Conservation (phyloP, 2,888 invertebrate genomes). For the Hoplodrina ambigua region DNA sequence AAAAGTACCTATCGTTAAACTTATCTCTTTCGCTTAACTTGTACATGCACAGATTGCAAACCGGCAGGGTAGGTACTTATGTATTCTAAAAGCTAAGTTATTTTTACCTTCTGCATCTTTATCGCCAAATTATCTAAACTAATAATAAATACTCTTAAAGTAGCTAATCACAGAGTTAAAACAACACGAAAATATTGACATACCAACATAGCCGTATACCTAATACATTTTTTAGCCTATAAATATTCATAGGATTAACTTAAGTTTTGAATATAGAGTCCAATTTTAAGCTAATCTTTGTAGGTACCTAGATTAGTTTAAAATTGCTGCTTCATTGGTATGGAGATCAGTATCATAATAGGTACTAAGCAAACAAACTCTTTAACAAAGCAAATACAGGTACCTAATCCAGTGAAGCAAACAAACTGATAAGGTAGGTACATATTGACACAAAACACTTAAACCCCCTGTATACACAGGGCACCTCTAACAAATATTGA, state of each 20-base stretch:
- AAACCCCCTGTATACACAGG: slow-evolving; percentile 53
- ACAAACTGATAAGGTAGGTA: neutral
- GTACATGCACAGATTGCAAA: slow-evolving; percentile 15
- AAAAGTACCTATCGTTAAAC: slow-evolving; percentile 24
- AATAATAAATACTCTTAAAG: neutral
- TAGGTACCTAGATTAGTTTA: no score
- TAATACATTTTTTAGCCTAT: no score
- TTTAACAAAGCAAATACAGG: neutral
- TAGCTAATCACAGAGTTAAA: neutral
- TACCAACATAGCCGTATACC: no score
- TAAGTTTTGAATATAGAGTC: no score
- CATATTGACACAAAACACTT: slow-evolving; percentile 36
- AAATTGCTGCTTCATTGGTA: no score
- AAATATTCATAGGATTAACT: no score
- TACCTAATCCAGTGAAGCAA: neutral
- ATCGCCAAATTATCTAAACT: no score
- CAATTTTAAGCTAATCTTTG: no score
- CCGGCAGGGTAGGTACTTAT: neutral
- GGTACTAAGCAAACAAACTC: slow-evolving; percentile 5
- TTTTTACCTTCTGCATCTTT: neutral
- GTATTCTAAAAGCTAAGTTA: neutral
- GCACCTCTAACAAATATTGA: slow-evolving; percentile 63
- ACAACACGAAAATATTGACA: no score
- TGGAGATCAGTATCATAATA: no score
- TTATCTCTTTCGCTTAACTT: slow-evolving; percentile 18